These are phyloP conservation scores for Ictalurus punctatus DNA, from an alignment of 2,113 vertebrate species.

Conservation along the genomic window DNA sequence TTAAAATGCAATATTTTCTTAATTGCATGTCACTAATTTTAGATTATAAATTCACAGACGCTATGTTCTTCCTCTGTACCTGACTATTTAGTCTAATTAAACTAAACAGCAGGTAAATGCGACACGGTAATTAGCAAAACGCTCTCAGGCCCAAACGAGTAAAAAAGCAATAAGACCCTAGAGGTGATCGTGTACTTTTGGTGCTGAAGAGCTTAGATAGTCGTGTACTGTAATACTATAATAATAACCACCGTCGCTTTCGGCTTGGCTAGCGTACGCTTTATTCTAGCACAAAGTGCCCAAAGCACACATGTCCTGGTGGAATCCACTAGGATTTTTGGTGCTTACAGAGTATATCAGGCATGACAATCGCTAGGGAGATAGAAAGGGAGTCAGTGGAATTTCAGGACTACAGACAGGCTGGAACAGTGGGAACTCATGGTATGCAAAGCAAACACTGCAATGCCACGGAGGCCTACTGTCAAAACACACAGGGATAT, in stretches of 20 bases:
- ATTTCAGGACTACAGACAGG: constrained; percentile 32
- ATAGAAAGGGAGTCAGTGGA: constrained; percentile 22
- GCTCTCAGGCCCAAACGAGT: constrained; percentile 42
- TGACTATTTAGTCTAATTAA: constrained; percentile 54
- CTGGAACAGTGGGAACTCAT: constrained; percentile 24
- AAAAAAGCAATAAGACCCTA: constrained; percentile 49
- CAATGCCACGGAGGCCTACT: background rate
- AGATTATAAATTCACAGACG: constrained; percentile 38
- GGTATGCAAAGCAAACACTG: constrained; percentile 30
- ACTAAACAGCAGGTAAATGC: constrained; percentile 54
- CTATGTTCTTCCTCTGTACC: constrained; percentile 40
- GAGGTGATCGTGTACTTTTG: constrained; percentile 45
- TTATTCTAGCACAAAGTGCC: constrained; percentile 15
- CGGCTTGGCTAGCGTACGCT: background rate
- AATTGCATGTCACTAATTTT: constrained; percentile 55
- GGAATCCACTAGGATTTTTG: constrained; percentile 3
- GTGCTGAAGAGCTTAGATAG: constrained; percentile 35
- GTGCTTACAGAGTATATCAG: constrained; percentile 8
- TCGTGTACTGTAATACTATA: background rate
- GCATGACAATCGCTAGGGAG: constrained; percentile 26
- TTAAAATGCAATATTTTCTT: constrained; percentile 50
- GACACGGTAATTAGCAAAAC: constrained; percentile 52
- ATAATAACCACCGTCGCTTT: background rate
- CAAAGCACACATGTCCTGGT: constrained; percentile 32
- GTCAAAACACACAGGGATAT: constrained; percentile 26